These are phyloP conservation scores for Plebejus argus DNA, from an alignment of 2,888 invertebrate genomes.

Conservation along the genomic window DNA sequence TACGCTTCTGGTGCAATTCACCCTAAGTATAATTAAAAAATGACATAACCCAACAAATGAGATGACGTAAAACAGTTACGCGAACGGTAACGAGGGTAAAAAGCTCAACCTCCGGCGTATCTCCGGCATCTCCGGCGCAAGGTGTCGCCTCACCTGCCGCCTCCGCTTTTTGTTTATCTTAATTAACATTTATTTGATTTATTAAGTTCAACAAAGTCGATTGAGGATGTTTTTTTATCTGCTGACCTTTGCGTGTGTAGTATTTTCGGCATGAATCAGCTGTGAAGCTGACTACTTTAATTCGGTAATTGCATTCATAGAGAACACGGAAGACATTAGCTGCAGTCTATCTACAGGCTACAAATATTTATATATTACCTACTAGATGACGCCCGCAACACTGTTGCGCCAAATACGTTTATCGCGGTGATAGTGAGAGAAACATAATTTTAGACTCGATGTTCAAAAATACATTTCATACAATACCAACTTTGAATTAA, in stretches of 20 bases:
- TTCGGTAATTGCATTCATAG: neutral
- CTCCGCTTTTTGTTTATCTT: slow-evolving; percentile 46
- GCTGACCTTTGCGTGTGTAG: slow-evolving; percentile 10
- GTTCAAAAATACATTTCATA: too few relatives aligned
- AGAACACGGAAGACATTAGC: neutral
- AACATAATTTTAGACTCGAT: too few relatives aligned
- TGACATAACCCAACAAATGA: neutral
- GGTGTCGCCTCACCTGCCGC: slow-evolving; percentile 54
- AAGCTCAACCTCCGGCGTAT: slow-evolving; percentile 37
- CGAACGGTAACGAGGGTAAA: slow-evolving; percentile 29
- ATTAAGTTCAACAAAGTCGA: slow-evolving; percentile 23
- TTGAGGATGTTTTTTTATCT: slow-evolving; percentile 8
- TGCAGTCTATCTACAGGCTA: too few relatives aligned
- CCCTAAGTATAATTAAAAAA: neutral
- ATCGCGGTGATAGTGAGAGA: too few relatives aligned
- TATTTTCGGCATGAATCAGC: neutral
- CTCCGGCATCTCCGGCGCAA: slow-evolving; percentile 46
- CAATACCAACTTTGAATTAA: too few relatives aligned
- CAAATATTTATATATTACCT: too few relatives aligned
- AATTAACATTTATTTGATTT: slow-evolving; percentile 26
- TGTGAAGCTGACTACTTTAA: neutral
- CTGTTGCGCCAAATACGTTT: too few relatives aligned
- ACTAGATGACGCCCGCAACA: too few relatives aligned
- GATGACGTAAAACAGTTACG: slow-evolving; percentile 9
- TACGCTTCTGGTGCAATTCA: too few relatives aligned